A percentile compares a stretch with the other conserved stretches of the same genome.
phyloP scores from a whole-genome alignment of 1,140 invertebrate genomes.

The Oncopodura yosiiana region DNA sequence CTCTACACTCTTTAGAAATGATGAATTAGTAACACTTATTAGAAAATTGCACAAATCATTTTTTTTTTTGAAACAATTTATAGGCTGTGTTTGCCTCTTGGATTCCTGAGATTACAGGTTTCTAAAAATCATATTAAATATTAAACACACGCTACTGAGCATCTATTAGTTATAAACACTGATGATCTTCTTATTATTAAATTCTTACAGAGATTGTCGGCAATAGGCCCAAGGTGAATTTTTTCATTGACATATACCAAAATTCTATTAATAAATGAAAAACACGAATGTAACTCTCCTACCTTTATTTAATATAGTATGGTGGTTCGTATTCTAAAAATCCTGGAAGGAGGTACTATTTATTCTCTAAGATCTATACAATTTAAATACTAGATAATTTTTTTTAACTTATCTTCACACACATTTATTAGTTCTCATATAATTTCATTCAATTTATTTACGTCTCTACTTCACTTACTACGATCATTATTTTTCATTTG shows the following conservation, averaged over 20 bases:
- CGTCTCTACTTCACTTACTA: no score
- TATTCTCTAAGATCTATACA: background rate
- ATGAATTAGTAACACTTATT: background rate
- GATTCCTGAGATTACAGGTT: slow-evolving; percentile 93
- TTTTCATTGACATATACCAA: no score
- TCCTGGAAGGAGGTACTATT: slow-evolving; percentile 93
- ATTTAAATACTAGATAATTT: background rate
- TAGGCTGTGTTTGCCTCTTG: slow-evolving; percentile 98
- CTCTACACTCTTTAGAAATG: background rate
- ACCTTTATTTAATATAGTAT: no score
- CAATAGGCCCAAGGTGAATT: slow-evolving; percentile 91
- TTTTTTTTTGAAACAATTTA: slow-evolving; percentile 40
- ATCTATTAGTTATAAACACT: background rate
- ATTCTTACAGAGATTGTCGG: slow-evolving; percentile 79
- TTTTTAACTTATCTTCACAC: background rate
- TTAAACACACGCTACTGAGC: background rate
- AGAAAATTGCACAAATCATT: slow-evolving; percentile 2
- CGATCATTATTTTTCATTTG: no score
- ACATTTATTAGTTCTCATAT: background rate
- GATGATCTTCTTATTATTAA: background rate
- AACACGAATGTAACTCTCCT: no score
- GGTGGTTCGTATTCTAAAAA: slow-evolving; percentile 88
- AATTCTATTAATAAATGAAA: no score
- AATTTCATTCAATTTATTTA: no score
- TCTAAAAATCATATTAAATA: background rate